Percentiles rank a stretch among this genome's conserved stretches.
phyloP scores from a whole-genome alignment of 2,888 invertebrate species.

The Hyppa rectilinea region DNA sequence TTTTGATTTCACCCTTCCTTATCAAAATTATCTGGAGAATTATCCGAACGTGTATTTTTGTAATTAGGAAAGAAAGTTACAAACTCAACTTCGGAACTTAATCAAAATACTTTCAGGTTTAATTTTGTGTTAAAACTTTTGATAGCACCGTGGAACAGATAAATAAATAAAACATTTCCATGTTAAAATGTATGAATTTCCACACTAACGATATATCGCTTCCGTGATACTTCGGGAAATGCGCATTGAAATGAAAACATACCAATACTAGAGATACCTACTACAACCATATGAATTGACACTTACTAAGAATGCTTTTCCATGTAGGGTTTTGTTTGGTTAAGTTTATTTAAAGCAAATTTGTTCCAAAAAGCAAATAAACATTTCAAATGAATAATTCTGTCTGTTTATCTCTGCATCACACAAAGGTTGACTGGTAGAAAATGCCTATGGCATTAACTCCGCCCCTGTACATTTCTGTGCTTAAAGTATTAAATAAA shows the following conservation, averaged over 20 bases:
- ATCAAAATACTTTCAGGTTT: conserved; percentile 40
- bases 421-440: no score
- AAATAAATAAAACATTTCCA: conserved; percentile 27
- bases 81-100: conserved; percentile 15
- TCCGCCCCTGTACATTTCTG: no score
- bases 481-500: no score
- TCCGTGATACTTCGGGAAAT: conserved; percentile 13
- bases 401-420: no score
- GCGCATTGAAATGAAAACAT: conserved; percentile 18
- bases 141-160: neutral
- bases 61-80: conserved; percentile 19
- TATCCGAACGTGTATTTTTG: conserved; percentile 37
- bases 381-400: conserved; percentile 1
- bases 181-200: conserved; percentile 37
- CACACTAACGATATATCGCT: conserved; percentile 4
- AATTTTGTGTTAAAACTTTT: conserved; percentile 28
- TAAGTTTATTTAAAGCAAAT: neutral
- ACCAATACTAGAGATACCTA: neutral
- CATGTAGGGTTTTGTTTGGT: neutral
- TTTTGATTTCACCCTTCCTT: conserved; percentile 31
- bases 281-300: neutral
- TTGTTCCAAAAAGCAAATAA: conserved; percentile 1
- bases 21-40: conserved; percentile 18
- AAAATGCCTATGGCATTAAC: no score
- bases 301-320: neutral